Percentiles rank a stretch among this genome's conserved stretches.
These are phyloP conservation scores for Apocheima hispidaria DNA, from an alignment of 2,888 invertebrate species.

Conservation along the genomic window DNA sequence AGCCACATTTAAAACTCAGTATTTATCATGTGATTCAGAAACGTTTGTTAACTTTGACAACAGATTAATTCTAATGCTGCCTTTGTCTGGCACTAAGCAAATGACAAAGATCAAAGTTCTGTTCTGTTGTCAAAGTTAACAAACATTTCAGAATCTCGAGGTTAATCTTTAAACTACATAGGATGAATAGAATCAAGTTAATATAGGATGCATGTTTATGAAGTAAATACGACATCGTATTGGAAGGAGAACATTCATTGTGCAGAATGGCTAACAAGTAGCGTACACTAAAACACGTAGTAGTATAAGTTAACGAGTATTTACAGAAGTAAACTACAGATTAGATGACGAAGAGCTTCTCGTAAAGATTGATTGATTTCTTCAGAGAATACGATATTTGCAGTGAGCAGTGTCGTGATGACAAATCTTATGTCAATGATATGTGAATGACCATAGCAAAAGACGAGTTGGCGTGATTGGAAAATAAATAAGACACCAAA, in stretches of 20 bases:
- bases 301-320: slow-evolving; percentile 58
- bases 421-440: slow-evolving; percentile 1
- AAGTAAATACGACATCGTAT: slow-evolving; percentile 24
- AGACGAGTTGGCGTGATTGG: neutral
- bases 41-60: too few relatives aligned
- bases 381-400: neutral
- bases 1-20: slow-evolving; percentile 3
- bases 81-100: too few relatives aligned
- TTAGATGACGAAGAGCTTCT: neutral
- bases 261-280: slow-evolving; percentile 23
- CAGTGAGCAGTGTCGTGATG: neutral
- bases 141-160: too few relatives aligned
- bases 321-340: slow-evolving; percentile 47
- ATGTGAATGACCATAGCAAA: neutral
- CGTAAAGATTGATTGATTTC: neutral
- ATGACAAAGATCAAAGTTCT: too few relatives aligned
- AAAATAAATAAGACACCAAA: neutral
- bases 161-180: too few relatives aligned
- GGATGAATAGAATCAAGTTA: slow-evolving; percentile 8
- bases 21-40: neutral
- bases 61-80: too few relatives aligned
- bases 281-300: slow-evolving; percentile 45
- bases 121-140: too few relatives aligned
- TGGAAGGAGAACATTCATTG: slow-evolving; percentile 47
- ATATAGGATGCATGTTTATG: slow-evolving; percentile 16